Conservation (phyloP, 2,113 vertebrate genomes). For the Manacus vitellinus region DNA sequence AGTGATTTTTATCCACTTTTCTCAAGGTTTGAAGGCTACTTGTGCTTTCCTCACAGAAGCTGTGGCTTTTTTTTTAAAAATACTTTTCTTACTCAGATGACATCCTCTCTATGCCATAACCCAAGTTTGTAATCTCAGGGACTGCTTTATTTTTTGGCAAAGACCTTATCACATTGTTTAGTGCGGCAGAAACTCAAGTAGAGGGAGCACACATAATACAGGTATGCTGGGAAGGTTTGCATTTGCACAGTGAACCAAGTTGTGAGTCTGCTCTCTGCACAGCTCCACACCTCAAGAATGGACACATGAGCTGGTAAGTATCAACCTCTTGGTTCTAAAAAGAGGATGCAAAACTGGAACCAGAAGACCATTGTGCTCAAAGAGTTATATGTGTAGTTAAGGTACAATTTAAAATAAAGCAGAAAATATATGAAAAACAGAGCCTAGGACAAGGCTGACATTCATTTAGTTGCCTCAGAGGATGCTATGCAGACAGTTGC, state of each 20-base stretch:
- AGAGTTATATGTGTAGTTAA: background rate
- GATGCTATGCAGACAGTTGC: constrained; percentile 63
- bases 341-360: background rate
- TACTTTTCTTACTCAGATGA: background rate
- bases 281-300: background rate
- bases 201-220: background rate
- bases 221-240: background rate
- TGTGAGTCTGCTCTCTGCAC: background rate
- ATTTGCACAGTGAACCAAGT: background rate
- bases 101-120: background rate
- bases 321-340: background rate
- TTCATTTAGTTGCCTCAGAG: constrained; percentile 35
- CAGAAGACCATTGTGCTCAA: background rate
- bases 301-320: background rate
- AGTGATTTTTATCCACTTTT: background rate
- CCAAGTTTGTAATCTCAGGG: background rate
- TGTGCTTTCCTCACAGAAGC: background rate
- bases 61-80: background rate
- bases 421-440: constrained; percentile 2
- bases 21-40: background rate
- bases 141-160: background rate
- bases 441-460: constrained; percentile 29
- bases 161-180: background rate
- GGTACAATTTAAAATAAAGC: constrained; percentile 27
- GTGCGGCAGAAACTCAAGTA: background rate